Conservation (phyloP, 2,113 vertebrate genomes). For the Dipodomys spectabilis region DNA sequence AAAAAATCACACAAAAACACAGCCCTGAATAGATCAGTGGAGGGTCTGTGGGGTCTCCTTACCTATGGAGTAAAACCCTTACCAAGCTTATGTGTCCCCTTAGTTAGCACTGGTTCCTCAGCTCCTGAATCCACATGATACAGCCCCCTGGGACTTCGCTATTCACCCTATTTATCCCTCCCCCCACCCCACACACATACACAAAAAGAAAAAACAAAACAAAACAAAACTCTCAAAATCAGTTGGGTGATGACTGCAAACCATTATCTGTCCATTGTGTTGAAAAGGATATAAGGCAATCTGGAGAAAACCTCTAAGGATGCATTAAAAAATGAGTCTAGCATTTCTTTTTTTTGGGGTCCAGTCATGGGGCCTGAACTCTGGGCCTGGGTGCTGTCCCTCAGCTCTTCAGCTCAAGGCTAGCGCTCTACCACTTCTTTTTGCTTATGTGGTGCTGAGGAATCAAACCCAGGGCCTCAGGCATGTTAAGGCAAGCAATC, state of each 20-base stretch:
- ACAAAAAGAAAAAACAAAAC: neutral
- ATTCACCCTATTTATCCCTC: neutral
- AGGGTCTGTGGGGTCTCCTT: neutral
- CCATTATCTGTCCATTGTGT: slow-evolving; percentile 37
- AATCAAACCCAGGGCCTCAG: no score
- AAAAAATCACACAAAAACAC: slow-evolving; percentile 30
- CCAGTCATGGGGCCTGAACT: no score
- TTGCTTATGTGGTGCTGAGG: no score
- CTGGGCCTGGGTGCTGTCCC: no score
- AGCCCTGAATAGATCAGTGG: neutral
- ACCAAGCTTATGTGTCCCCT: neutral
- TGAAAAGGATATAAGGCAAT: slow-evolving; percentile 18
- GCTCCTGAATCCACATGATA: neutral
- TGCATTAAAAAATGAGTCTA: slow-evolving; percentile 2
- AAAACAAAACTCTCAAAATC: slow-evolving; percentile 50
- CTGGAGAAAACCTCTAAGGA: slow-evolving; percentile 42
- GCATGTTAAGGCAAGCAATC: no score
- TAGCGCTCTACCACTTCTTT: no score
- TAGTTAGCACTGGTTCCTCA: neutral
- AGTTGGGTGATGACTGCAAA: slow-evolving; percentile 1
- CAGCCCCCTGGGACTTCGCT: neutral
- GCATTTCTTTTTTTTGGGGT: neutral
- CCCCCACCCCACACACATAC: no score
- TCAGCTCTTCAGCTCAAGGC: no score
- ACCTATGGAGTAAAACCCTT: neutral